These are phyloP conservation scores for Oreohelix idahoensis DNA, from an alignment of 1,140 invertebrate genomes.

Conservation along the genomic window DNA sequence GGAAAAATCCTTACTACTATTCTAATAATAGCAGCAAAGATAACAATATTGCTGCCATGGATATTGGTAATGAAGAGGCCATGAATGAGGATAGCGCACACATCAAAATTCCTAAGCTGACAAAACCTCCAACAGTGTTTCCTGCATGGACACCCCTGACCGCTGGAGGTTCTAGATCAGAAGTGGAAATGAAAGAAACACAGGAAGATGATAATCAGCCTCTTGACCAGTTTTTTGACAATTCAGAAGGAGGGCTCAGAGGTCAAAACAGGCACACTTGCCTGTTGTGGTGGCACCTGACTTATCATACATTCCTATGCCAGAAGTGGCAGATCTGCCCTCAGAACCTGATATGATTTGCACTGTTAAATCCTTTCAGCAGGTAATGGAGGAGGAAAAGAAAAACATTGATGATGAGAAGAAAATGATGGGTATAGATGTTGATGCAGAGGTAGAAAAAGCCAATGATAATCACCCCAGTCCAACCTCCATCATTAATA, in stretches of 20 bases:
- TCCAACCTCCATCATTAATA: background rate
- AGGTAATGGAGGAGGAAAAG: background rate
- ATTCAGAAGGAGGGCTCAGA: background rate
- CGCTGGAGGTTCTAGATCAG: background rate
- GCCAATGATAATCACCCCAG: background rate
- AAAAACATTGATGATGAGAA: background rate
- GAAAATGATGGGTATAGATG: constrained; percentile 21
- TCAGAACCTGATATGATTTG: background rate
- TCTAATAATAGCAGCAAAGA: background rate
- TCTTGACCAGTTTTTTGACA: constrained; percentile 20
- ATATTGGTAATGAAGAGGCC: constrained; percentile 1
- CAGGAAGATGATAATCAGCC: constrained; percentile 18
- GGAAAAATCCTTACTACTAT: background rate
- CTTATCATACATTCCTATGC: constrained; percentile 14
- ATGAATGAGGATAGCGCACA: background rate
- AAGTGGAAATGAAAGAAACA: constrained; percentile 5
- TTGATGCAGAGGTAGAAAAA: background rate
- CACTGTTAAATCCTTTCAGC: background rate
- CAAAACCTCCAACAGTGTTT: background rate
- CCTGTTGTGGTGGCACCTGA: background rate
- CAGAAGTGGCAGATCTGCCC: background rate
- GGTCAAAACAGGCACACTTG: background rate
- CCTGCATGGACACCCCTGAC: constrained; percentile 15
- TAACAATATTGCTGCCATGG: constrained; percentile 27
- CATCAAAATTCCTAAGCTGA: constrained; percentile 35